Evolutionary conservation across 2,113 vertebrate genomes (phyloP).

Genomic region (Sebastes fasciatus): DNA sequence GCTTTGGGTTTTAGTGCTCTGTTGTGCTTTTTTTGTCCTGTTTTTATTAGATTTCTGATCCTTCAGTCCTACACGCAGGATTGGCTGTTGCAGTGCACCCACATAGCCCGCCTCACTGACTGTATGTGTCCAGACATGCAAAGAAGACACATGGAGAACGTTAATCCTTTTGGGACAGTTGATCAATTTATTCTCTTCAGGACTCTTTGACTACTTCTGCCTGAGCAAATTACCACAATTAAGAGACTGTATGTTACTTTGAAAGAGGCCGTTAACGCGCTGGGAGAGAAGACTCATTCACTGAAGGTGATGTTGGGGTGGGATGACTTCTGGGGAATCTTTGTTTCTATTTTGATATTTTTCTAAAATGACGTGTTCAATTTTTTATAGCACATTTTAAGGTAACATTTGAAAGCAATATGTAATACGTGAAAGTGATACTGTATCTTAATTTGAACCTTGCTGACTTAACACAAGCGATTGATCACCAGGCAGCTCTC

Average conservation of each 20-base stretch:
- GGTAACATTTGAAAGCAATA: constrained; percentile 66
- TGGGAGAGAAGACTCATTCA: not conserved
- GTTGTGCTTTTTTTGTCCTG: constrained; percentile 51
- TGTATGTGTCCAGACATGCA: constrained; percentile 40
- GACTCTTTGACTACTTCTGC: constrained; percentile 13
- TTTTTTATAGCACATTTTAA: constrained; percentile 72
- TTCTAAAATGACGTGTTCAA: constrained; percentile 72
- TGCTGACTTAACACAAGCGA: constrained; percentile 53
- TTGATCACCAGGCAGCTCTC: constrained; percentile 71
- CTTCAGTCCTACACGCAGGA: constrained; percentile 70
- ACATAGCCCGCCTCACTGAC: constrained; percentile 71
- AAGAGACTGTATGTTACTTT: constrained; percentile 27
- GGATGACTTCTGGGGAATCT: constrained; percentile 22
- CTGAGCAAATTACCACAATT: constrained; percentile 48
- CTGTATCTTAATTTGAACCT: constrained; percentile 62
- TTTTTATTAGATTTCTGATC: constrained; percentile 64
- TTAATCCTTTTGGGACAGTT: constrained; percentile 7
- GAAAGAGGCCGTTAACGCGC: not conserved
- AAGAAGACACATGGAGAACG: constrained; percentile 27
- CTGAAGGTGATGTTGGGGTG: constrained; percentile 25
- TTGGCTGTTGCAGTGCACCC: constrained; percentile 74
- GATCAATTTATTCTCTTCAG: constrained; percentile 4
- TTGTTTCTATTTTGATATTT: constrained; percentile 80
- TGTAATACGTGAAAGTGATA: constrained; percentile 51
- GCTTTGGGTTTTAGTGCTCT: constrained; percentile 61